Conservation (phyloP, 2,113 vertebrate species). For the Limanda limanda region DNA sequence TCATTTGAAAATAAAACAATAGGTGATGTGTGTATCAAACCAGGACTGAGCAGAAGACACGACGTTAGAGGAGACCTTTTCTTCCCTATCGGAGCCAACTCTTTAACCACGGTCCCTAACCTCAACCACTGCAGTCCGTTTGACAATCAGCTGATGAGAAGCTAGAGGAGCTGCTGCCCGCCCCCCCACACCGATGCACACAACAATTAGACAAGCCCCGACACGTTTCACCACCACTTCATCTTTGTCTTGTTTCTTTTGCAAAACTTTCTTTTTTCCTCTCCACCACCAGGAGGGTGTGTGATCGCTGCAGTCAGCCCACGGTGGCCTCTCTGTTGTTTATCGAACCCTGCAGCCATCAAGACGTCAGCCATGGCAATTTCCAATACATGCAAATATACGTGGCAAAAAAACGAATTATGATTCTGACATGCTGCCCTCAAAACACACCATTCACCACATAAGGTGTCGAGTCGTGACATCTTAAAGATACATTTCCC, state of each 20-base stretch:
- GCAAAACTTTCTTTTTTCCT: not conserved
- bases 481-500: not conserved
- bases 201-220: not conserved
- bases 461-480: not conserved
- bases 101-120: constrained; percentile 64
- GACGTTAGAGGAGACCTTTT: not conserved
- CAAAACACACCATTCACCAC: not conserved
- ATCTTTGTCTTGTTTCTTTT: not conserved
- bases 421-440: constrained; percentile 15
- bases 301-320: not conserved
- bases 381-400: too few relatives aligned
- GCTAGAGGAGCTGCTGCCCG: constrained; percentile 38
- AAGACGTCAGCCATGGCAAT: too few relatives aligned
- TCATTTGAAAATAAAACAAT: not conserved
- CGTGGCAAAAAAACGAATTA: too few relatives aligned
- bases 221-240: not conserved
- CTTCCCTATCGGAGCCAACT: constrained; percentile 12
- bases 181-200: not conserved
- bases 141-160: constrained; percentile 84
- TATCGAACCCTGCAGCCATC: constrained; percentile 10
- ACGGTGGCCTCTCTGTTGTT: constrained; percentile 18
- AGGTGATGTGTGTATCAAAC: not conserved
- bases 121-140: constrained; percentile 70
- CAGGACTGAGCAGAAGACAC: rapidly evolving
- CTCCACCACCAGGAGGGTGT: not conserved